Conservation (phyloP, 35 echinoderm and acorn worm species). For the Strongylocentrotus purpuratus region DNA sequence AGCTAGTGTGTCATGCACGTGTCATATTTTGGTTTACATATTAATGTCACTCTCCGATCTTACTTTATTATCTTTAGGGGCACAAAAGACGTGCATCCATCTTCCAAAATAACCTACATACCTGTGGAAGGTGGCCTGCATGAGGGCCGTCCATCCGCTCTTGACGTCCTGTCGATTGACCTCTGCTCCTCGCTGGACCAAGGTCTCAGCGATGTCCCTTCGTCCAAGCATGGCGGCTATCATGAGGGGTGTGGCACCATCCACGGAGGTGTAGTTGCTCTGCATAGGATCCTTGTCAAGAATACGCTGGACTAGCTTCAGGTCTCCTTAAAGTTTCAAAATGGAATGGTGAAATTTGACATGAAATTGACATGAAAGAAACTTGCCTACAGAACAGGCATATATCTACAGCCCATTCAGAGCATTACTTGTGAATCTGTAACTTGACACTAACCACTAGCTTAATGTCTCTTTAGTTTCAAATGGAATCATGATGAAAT, state of each 20-base stretch:
- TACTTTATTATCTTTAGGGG: background rate
- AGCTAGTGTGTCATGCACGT: no score
- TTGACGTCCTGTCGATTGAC: constrained; percentile 83
- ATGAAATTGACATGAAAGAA: no score
- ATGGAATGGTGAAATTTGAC: background rate
- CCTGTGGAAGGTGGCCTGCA: constrained; percentile 96
- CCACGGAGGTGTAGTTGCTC: constrained; percentile 73
- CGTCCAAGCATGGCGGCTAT: constrained; percentile 82
- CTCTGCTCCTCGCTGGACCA: constrained; percentile 82
- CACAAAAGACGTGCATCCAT: background rate
- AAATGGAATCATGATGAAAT: no score
- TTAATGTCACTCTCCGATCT: no score
- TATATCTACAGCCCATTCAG: no score
- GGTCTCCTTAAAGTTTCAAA: constrained; percentile 56
- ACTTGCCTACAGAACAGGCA: no score
- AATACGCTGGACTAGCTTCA: constrained; percentile 59
- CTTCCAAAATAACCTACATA: background rate
- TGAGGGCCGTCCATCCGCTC: constrained; percentile 93
- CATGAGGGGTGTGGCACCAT: constrained; percentile 94
- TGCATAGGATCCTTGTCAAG: constrained; percentile 80
- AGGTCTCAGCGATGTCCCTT: constrained; percentile 76
- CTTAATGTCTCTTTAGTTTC: no score
- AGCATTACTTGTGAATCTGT: no score
- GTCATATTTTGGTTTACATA: no score
- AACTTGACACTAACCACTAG: no score